These are phyloP conservation scores for Hassar affinis DNA, from an alignment of 2,113 vertebrate species.

Conservation along the genomic window DNA sequence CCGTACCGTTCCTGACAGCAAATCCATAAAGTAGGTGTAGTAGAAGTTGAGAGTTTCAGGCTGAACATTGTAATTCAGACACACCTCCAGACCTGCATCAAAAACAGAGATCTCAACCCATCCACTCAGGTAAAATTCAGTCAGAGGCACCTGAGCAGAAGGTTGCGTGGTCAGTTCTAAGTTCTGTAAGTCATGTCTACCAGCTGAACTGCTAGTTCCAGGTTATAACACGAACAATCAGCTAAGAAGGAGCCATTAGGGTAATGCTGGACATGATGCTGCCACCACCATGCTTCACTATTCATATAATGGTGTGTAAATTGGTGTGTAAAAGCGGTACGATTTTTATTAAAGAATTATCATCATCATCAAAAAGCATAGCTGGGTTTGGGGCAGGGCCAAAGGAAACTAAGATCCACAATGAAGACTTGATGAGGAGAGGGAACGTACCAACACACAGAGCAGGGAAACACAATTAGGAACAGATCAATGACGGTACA, in stretches of 20 bases:
- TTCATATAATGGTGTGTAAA: neutral
- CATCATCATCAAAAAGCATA: neutral
- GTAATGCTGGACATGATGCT: neutral
- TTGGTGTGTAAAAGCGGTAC: neutral
- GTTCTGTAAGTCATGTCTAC: neutral
- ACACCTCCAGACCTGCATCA: constrained; percentile 54
- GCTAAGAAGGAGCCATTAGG: neutral
- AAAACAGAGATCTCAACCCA: neutral
- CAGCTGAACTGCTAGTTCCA: neutral
- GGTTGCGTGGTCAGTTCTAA: neutral
- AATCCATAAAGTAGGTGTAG: constrained; percentile 74
- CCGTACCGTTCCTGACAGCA: constrained; percentile 84
- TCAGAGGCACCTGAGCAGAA: neutral
- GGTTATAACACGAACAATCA: neutral
- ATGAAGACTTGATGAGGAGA: neutral
- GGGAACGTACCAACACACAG: neutral
- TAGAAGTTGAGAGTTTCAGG: constrained; percentile 66
- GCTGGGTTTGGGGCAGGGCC: neutral
- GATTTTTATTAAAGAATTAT: neutral
- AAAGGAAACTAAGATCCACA: neutral
- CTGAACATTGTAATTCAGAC: constrained; percentile 69
- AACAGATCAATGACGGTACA: neutral
- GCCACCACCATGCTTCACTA: neutral
- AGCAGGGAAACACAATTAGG: neutral
- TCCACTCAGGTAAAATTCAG: neutral